Evolutionary conservation across 1,140 invertebrate genomes (phyloP), one percentile per base, ranked within the genome.

Genomic region (Tetranychus urticae): DNA sequence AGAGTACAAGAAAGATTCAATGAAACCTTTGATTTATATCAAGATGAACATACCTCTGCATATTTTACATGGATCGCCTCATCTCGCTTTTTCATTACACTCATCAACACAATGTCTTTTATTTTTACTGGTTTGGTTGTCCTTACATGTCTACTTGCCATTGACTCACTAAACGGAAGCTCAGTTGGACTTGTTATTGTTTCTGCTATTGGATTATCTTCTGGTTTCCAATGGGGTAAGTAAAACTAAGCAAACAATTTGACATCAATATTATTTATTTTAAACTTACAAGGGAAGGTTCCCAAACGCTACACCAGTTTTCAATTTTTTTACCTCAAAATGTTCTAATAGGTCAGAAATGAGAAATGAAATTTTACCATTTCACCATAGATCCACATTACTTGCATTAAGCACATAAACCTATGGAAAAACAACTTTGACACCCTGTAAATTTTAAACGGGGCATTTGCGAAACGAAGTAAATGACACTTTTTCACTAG

Each of bases 41-140:
- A 75, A 72, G 77, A 89, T 70, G 68, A 81, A 3, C 83, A 85
- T 66, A 82, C 82, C 6, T 77, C 80, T 1, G 77, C 82, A 0
- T 85, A 80, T 77, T 86, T 80, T 67, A 71, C 88, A 48, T 84
- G 82, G 60, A 73, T 91, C 6, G 74, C 81, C 8, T 82, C 83
- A 14, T 85, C 81, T 64, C 77, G 87, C 55, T 85, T 89, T 63
- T 86, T 89, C 63, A 86, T 96, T 69, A 84, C 84, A 0, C 78
- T 89, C 42, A 82, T 82, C 74, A 70, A 94, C 42, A 86, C 89
- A 70, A 75, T 81, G 60, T 74, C 88, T 1, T 85, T 82, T 62
- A 76, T 82, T 7, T 56, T 76, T 75, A 0, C 68, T 71, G 4
- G 52, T 65, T 14, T 6, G 59, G 13, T 56, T 68, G 56, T 45